Base-by-base conservation (phyloP, 1,140 invertebrate species). In the Drosophila pallidifrons region DNA sequence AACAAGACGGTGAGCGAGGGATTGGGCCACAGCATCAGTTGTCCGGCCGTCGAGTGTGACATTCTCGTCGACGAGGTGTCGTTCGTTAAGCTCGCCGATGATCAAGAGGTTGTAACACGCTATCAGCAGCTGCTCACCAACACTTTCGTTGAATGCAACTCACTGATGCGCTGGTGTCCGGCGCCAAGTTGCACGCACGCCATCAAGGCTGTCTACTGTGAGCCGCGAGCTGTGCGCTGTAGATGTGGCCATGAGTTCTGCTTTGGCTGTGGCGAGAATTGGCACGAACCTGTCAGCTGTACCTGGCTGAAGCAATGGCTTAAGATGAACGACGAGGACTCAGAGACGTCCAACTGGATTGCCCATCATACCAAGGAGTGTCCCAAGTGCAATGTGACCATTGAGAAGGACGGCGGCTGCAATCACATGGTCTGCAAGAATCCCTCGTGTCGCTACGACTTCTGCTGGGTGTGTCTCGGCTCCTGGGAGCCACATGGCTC, bases 351-450 rank as follows among this genome's bases (percentile, higher is more conserved):
- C 6, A 99, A 99, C 92, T 99, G 99, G 99, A 99, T 99, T 87
- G 98, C 98, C 35, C 98, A 98, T 2, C 99, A 99, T 93, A 99
- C 99, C 5, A 99, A 99, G 94, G 98, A 99, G 94, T 99, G 99
- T 93, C 98, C 98, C 11, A 98, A 98, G 89, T 99, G 99, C 93
- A 98, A 99, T 93, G 98, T 99, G 5, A 99, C 98, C 0, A 99
- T 99, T 79, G 98, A 99, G 93, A 99, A 99, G 93, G 98, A 99
- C 93, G 99, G 99, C 43, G 99, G 99, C 10, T 99, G 99, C 93
- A 99, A 99, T 94, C 99, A 99, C 93, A 99, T 99, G 98, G 97
- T 99, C 7, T 99, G 99, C 93, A 99, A 99, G 94, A 99, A 99
- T 94, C 97, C 98, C 92, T 98, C 97, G 91, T 99, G 99, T 92